phyloP scores from a whole-genome alignment of 2,797 vertebrate genomes.

The Pseudomugil tenellus region DNA sequence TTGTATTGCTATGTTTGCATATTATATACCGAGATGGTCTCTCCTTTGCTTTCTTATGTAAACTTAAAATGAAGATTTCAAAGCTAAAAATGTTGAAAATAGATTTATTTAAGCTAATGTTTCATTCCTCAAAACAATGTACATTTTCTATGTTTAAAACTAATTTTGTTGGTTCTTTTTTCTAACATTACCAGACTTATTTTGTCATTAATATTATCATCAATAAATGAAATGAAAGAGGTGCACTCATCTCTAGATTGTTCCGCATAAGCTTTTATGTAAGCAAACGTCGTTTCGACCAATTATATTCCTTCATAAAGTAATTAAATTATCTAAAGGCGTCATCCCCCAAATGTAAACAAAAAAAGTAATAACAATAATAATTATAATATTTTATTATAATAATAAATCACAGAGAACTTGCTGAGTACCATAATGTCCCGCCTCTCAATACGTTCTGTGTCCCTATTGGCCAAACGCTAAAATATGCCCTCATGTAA shows the following conservation, averaged over 20 bases:
- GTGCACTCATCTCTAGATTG: neutral
- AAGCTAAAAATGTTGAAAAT: too few species aligned
- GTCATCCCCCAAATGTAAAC: conserved; percentile 26
- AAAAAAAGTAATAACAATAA: too few species aligned
- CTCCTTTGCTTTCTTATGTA: too few species aligned
- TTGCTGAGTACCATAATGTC: conserved; percentile 1
- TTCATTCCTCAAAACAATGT: too few species aligned
- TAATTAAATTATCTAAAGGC: conserved; percentile 22
- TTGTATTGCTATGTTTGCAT: too few species aligned
- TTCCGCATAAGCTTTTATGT: neutral
- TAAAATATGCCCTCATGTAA: accelerated
- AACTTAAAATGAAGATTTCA: too few species aligned
- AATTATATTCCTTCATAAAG: neutral
- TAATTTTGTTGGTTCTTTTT: neutral
- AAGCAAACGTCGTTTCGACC: neutral
- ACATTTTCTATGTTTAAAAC: neutral
- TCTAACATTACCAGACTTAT: too few species aligned
- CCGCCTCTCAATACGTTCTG: conserved; percentile 25
- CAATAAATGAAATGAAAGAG: neutral
- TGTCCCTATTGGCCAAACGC: conserved; percentile 48
- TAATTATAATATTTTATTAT: too few species aligned
- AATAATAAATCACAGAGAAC: conserved; percentile 38
- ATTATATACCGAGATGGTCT: too few species aligned
- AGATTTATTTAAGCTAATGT: too few species aligned
- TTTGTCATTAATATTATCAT: neutral